Conservation (phyloP, 2,888 invertebrate genomes). For the Harpagoxenus sublaevis region DNA sequence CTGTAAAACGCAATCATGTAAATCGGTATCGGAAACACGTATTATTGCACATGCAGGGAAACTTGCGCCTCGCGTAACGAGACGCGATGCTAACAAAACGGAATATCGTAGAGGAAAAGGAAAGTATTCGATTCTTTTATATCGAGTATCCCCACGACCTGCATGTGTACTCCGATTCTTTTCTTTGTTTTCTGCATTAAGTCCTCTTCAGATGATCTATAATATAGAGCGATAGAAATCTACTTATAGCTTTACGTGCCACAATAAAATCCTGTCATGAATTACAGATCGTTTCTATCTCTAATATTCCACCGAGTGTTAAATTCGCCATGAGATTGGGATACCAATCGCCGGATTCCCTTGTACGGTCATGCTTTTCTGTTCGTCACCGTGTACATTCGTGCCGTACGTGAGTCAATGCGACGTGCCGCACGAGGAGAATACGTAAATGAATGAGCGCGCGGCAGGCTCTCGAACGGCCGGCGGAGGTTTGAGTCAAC, state of each 20-base stretch:
- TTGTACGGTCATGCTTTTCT: constrained; percentile 34
- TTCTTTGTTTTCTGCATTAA: not conserved
- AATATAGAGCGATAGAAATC: not conserved
- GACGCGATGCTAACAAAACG: not conserved
- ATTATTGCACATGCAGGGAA: not conserved
- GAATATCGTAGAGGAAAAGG: not conserved
- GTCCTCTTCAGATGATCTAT: not conserved
- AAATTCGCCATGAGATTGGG: not conserved
- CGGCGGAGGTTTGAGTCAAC: constrained; percentile 63
- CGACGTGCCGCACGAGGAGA: constrained; percentile 65
- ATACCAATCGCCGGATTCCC: not conserved
- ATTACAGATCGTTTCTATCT: not conserved
- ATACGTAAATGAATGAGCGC: constrained; percentile 72
- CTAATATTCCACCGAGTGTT: not conserved
- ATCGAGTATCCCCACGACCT: not conserved
- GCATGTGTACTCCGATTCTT: not conserved
- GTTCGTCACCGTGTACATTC: constrained; percentile 67
- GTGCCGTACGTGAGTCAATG: constrained; percentile 79
- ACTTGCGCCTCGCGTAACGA: not conserved
- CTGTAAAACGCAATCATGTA: not conserved
- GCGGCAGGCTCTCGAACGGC: not conserved
- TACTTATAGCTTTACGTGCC: not conserved
- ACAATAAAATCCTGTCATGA: not conserved
- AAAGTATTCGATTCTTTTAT: not conserved
- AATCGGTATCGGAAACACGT: constrained; percentile 6